A percentile compares a stretch with the other conserved stretches of the same genome.
Conservation (phyloP, 2,797 vertebrate genomes). For the Cheirogaleus major region DNA sequence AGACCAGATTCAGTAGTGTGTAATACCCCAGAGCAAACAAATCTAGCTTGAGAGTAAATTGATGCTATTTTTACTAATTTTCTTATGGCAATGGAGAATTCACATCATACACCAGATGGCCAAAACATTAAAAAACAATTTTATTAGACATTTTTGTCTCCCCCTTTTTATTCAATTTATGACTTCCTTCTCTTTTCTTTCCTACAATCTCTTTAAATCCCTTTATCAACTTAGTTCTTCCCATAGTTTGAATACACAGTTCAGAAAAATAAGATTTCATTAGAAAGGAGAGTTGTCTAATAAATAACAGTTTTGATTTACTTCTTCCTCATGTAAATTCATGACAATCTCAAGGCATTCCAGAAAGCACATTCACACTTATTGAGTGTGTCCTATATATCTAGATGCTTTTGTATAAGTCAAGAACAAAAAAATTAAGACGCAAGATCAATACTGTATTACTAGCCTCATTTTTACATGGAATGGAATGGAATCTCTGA, state of each 20-base stretch:
- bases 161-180: neutral
- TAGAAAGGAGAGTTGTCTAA: neutral
- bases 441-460: neutral
- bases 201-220: neutral
- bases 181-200: neutral
- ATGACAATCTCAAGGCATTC: neutral
- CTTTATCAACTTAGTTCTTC: neutral
- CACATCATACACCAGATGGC: neutral
- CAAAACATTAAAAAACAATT: neutral
- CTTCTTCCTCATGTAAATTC: neutral
- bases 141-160: slow-evolving; percentile 1
- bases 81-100: neutral
- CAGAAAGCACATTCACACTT: neutral
- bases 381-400: neutral
- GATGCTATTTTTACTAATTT: neutral
- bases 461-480: slow-evolving; percentile 19
- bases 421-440: slow-evolving; percentile 13
- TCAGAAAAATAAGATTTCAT: neutral
- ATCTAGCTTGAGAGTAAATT: neutral
- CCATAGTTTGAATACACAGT: neutral
- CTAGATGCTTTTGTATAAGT: neutral
- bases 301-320: slow-evolving; percentile 10
- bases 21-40: neutral
- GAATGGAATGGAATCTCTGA: neutral
- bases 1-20: neutral